Conservation (phyloP, 2,888 invertebrate species). For the Mesoligia furuncula region DNA sequence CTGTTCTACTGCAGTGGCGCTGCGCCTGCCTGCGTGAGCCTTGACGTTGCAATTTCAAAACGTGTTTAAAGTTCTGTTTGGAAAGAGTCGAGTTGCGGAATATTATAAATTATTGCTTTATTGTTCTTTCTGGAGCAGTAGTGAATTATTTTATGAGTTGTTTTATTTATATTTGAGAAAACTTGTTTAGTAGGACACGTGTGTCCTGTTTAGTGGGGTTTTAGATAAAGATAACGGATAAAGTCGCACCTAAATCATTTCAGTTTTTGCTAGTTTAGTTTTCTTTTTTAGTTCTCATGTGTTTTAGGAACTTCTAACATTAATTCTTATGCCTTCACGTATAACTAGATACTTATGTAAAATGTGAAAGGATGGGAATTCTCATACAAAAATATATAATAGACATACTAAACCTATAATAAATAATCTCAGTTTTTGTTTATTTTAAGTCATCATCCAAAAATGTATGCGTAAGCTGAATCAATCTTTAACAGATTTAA, state of each 20-base stretch:
- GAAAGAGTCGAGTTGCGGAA: constrained; percentile 12
- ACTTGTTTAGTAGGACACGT: constrained; percentile 1
- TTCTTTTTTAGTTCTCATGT: neutral
- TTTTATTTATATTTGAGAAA: constrained; percentile 26
- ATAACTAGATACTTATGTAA: neutral
- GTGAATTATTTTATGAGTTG: constrained; percentile 14
- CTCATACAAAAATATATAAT: neutral
- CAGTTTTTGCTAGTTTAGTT: neutral
- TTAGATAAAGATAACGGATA: constrained; percentile 2
- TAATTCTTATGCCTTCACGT: neutral
- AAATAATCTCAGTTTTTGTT: neutral
- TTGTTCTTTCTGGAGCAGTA: constrained; percentile 22
- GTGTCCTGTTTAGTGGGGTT: no score
- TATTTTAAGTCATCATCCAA: neutral
- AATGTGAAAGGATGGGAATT: neutral
- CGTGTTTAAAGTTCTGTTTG: constrained; percentile 32
- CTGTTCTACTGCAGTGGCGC: neutral
- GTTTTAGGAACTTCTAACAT: neutral
- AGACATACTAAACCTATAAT: neutral
- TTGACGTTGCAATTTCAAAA: constrained; percentile 55
- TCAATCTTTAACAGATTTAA: neutral
- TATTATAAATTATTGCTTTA: constrained; percentile 29
- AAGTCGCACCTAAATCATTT: constrained; percentile 11
- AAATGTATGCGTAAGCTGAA: neutral
- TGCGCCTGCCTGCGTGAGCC: neutral